phyloP scores from a whole-genome alignment of 2,797 vertebrate genomes.

The Oryzias sinensis region DNA sequence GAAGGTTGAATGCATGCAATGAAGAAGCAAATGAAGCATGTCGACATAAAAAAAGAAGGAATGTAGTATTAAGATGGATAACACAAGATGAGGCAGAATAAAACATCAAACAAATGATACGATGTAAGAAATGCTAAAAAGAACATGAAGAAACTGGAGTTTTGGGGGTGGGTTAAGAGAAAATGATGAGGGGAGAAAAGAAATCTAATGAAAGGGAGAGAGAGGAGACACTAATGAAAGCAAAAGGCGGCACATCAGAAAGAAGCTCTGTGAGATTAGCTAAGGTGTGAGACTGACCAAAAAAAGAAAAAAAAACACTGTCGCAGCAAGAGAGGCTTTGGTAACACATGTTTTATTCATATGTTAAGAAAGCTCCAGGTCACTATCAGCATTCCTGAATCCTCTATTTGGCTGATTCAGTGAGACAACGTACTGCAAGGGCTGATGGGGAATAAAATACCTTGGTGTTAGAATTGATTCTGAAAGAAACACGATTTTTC shows the following conservation, averaged over 20 bases:
- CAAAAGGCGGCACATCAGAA: slow-evolving; percentile 3
- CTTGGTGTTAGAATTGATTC: slow-evolving; percentile 19
- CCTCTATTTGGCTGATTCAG: slow-evolving; percentile 27
- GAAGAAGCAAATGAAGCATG: slow-evolving; percentile 47
- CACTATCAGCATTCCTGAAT: slow-evolving; percentile 33
- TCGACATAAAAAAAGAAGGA: slow-evolving; percentile 59
- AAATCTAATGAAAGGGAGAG: slow-evolving; percentile 5
- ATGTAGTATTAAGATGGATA: slow-evolving; percentile 55
- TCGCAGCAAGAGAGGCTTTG: slow-evolving; percentile 5
- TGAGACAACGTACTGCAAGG: slow-evolving; percentile 21
- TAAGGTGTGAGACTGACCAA: slow-evolving; percentile 15
- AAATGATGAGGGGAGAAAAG: slow-evolving; percentile 12
- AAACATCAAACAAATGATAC: slow-evolving; percentile 49
- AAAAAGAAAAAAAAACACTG: slow-evolving; percentile 2
- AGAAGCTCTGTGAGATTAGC: slow-evolving; percentile 18
- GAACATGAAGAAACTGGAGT: neutral
- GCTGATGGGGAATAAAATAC: slow-evolving; percentile 18
- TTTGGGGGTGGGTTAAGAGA: neutral
- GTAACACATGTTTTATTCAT: slow-evolving; percentile 27
- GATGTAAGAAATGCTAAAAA: slow-evolving; percentile 17
- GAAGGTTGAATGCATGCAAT: slow-evolving; percentile 36
- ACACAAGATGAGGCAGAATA: slow-evolving; percentile 23
- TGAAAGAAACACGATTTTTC: slow-evolving; percentile 4
- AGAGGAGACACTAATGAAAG: slow-evolving; percentile 7
- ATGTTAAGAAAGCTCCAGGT: slow-evolving; percentile 12